Evolutionary conservation across 2,888 invertebrate genomes (phyloP), one percentile per base, ranked within the genome.

Genomic region (Ormyrus rosae): DNA sequence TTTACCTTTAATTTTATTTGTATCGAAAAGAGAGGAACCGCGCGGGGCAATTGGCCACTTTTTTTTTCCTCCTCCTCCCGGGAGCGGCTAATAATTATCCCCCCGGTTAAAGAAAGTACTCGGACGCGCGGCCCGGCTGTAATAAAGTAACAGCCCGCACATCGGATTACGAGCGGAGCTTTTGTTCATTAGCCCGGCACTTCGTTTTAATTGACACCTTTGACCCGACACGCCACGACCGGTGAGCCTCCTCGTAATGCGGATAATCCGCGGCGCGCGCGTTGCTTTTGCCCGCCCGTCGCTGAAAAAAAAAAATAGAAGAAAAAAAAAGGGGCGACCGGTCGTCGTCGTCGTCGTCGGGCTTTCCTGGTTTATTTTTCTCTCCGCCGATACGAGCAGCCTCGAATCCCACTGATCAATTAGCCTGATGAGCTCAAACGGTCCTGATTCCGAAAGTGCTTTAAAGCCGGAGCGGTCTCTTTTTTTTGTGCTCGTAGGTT

Each of bases 181-280:
- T 87, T 88, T 86, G 88, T 87, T 88, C 88, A 88, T 88, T 88
- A 88, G 75, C 76, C 48, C 72, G 85, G 87, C 86, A 87, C 88
- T 87, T 86, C 85, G 83, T 84, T 88, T 87, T 88, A 88, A 88
- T 87, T 88, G 88, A 87, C 87, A 87, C 86, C 87, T 87, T 84
- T 87, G 84, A 85, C 84, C 85, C 83, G 84, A 84, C 83, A 81
- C 63, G 80, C 83, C 71, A 79, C 82, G 13, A n/a, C 10, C 58
- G 3, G 7, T 60, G 58, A 63, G 64, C 50, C 70, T 34, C 65
- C 56, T 63, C 60, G 51, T 80, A 80, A 74, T 79, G 68, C 79
- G 74, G 79, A 69, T 79, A 69, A 79, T 79, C 79, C 74, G 34
- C 34, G 48, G 65, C 13, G 0, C 11, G 0, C 11, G 13, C 53